Evolutionary conservation across 2,888 invertebrate genomes (phyloP).

Genomic region (Girardia tigrina): DNA sequence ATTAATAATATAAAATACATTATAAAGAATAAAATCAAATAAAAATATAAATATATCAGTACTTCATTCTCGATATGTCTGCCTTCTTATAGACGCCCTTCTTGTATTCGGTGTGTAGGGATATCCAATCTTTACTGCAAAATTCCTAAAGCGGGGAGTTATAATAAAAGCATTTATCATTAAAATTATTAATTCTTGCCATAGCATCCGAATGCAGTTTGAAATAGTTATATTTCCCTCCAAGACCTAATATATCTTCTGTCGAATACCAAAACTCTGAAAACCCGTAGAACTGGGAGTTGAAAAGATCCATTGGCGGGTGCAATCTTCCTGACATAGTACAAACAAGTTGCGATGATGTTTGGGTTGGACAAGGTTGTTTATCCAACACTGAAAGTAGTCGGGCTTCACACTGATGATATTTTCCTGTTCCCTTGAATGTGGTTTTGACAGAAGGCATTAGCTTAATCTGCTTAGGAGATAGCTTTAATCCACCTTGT

Average conservation of each 20-base stretch:
- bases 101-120: background rate
- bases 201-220: constrained; percentile 45
- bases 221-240: constrained; percentile 46
- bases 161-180: background rate
- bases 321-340: constrained; percentile 48
- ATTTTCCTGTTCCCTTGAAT: constrained; percentile 47
- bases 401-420: constrained; percentile 41
- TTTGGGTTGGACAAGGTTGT: constrained; percentile 39
- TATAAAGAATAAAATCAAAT: background rate
- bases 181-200: constrained; percentile 38
- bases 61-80: background rate
- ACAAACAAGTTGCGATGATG: constrained; percentile 40
- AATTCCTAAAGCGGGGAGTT: background rate
- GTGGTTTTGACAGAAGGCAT: constrained; percentile 38
- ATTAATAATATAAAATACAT: background rate
- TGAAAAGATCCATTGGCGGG: constrained; percentile 42
- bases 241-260: constrained; percentile 49
- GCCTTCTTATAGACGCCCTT: background rate
- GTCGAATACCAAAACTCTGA: constrained; percentile 53
- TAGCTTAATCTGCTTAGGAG: background rate
- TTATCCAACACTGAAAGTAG: constrained; percentile 43
- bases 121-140: background rate
- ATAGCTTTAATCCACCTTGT: background rate
- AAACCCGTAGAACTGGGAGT: constrained; percentile 51
- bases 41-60: background rate